Evolutionary conservation across 2,888 invertebrate species (phyloP).

Genomic region (Epinotia demarniana): DNA sequence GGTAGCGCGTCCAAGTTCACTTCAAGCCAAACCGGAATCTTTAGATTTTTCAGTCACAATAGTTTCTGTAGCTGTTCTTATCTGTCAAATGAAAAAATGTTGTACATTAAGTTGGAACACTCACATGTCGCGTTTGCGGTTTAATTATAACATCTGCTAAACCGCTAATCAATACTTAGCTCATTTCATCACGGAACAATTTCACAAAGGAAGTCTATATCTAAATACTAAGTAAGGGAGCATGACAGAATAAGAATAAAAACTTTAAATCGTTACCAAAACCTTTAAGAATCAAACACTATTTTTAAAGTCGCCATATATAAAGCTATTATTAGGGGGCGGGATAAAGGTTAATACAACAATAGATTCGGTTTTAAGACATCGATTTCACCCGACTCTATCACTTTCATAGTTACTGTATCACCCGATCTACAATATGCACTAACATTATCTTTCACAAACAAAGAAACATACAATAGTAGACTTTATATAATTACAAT

Average conservation of each 20-base stretch:
- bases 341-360: not conserved
- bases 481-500: not conserved
- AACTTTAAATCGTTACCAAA: not conserved
- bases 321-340: not conserved
- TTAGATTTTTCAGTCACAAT: not conserved
- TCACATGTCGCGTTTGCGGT: not conserved
- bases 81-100: not conserved
- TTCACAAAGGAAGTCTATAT: not conserved
- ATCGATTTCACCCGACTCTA: not conserved
- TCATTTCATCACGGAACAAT: not conserved
- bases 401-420: not conserved
- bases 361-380: not conserved
- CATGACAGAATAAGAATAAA: not conserved
- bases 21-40: not conserved
- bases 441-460: not conserved
- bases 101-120: too few species aligned
- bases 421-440: not conserved
- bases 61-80: not conserved
- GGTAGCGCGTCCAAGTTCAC: too few species aligned
- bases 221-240: not conserved
- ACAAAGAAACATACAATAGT: not conserved
- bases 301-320: constrained; percentile 1
- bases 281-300: not conserved
- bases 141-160: not conserved
- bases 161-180: constrained; percentile 6